phyloP scores from a whole-genome alignment of 2,797 vertebrate genomes.

The Dendrocincla fuliginosa region DNA sequence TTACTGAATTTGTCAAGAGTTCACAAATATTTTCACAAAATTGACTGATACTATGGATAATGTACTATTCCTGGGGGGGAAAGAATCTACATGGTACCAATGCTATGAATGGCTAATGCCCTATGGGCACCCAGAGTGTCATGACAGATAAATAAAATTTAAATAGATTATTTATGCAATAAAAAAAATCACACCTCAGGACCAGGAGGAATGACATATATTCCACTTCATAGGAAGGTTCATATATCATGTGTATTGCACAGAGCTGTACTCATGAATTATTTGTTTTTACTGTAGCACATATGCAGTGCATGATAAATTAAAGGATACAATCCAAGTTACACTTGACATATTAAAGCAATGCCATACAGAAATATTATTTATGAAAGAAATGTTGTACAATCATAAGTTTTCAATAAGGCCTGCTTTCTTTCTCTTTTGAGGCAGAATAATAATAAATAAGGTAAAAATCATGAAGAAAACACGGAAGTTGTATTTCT shows the following conservation, averaged over 20 bases:
- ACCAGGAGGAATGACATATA: background rate
- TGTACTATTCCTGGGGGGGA: background rate
- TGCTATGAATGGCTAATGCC: background rate
- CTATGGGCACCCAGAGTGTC: background rate
- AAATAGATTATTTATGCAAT: background rate
- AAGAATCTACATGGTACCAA: background rate
- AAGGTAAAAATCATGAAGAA: background rate
- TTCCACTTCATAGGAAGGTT: background rate
- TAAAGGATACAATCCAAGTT: constrained; percentile 11
- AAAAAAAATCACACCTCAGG: background rate
- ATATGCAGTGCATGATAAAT: background rate
- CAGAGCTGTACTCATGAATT: background rate
- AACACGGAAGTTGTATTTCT: background rate
- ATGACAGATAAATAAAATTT: background rate
- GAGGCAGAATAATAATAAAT: constrained; percentile 1
- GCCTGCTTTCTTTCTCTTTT: background rate
- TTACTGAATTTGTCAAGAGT: background rate
- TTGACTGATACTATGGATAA: background rate
- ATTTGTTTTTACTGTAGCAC: constrained; percentile 1
- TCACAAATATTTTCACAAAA: background rate
- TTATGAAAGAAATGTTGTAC: constrained; percentile 40
- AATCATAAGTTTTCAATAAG: constrained; percentile 12
- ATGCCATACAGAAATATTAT: background rate
- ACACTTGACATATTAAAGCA: constrained; percentile 8
- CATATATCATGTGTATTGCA: background rate